Conservation (phyloP, 2,797 vertebrate genomes). For the Crocidura indochinensis region DNA sequence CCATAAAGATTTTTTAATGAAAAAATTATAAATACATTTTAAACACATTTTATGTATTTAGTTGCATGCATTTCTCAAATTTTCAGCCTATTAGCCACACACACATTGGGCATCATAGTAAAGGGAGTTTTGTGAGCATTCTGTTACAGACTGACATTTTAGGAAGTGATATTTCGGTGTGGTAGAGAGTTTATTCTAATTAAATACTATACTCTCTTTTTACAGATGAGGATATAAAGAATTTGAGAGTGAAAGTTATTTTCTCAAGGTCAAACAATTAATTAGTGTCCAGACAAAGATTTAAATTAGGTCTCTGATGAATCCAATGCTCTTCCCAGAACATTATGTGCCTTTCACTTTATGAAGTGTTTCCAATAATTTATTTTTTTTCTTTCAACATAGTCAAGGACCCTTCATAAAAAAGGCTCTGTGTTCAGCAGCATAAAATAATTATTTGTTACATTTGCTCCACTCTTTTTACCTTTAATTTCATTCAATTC, state of each 20-base stretch:
- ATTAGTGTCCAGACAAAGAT: conserved; percentile 67
- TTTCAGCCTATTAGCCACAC: neutral
- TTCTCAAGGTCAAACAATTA: conserved; percentile 74
- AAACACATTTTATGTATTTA: too few species aligned
- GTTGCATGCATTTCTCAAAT: neutral
- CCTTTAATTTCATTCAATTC: conserved; percentile 83
- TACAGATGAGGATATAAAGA: conserved; percentile 33
- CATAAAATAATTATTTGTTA: conserved; percentile 82
- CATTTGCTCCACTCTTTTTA: conserved; percentile 73
- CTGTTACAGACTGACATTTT: conserved; percentile 20
- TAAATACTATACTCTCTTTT: conserved; percentile 61
- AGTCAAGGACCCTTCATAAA: conserved; percentile 76
- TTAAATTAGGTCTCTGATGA: conserved; percentile 73
- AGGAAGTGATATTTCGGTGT: conserved; percentile 21
- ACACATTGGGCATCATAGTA: neutral
- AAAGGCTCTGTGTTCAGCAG: conserved; percentile 77
- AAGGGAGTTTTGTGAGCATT: neutral
- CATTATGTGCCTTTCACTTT: conserved; percentile 58
- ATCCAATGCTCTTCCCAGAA: conserved; percentile 26
- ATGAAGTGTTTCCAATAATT: conserved; percentile 65
- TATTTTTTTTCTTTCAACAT: conserved; percentile 73
- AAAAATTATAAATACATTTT: too few species aligned
- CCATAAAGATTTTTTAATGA: too few species aligned
- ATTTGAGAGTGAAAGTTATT: conserved; percentile 46
- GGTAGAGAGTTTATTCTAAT: conserved; percentile 32